Evolutionary conservation across 2,888 invertebrate species (phyloP).

Genomic region (Heliconius ethilla): DNA sequence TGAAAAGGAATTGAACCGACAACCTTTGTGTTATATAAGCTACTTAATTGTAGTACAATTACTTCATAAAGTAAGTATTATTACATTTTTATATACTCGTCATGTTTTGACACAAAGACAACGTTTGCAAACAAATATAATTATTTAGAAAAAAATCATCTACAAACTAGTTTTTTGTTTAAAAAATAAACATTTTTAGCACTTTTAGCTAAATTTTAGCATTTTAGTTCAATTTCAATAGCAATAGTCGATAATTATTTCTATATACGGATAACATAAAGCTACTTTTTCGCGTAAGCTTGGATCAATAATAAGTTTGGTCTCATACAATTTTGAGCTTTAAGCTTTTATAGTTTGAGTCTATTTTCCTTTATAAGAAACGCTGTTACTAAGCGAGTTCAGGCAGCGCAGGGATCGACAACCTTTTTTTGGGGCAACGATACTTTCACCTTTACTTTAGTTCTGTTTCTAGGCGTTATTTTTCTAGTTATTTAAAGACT

Average conservation of each 20-base stretch:
- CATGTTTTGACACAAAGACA: neutral
- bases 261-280: conserved; percentile 52
- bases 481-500: conserved; percentile 8
- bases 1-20: neutral
- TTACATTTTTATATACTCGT: neutral
- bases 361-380: conserved; percentile 60
- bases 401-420: conserved; percentile 64
- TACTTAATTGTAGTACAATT: neutral
- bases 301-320: conserved; percentile 72
- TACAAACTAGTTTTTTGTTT: neutral
- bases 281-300: conserved; percentile 72
- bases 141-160: neutral
- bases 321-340: conserved; percentile 3
- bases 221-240: neutral
- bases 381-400: conserved; percentile 74
- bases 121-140: neutral
- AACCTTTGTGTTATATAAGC: neutral
- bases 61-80: neutral
- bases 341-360: conserved; percentile 48
- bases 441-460: conserved; percentile 66
- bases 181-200: neutral
- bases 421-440: conserved; percentile 74
- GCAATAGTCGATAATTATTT: conserved; percentile 41
- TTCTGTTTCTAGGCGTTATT: conserved; percentile 49
- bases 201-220: neutral